Conservation (phyloP, 2,888 invertebrate genomes). For the Cremastobaeus sp. region DNA sequence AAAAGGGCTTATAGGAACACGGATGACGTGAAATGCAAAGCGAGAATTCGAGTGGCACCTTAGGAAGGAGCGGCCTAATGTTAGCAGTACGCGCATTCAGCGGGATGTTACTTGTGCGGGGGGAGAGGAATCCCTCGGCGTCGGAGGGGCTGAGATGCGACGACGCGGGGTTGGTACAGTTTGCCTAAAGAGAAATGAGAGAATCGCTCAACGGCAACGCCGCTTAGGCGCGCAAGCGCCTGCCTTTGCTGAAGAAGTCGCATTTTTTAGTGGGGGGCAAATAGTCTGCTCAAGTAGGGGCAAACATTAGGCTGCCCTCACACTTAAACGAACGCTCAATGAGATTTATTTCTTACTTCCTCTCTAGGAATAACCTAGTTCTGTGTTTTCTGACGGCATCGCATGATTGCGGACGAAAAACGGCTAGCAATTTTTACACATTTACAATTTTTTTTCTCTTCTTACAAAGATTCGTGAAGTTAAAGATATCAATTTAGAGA, state of each 20-base stretch:
- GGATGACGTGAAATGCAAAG: constrained; percentile 42
- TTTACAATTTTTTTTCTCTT: too few relatives aligned
- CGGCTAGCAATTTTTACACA: too few relatives aligned
- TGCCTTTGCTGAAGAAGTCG: constrained; percentile 37
- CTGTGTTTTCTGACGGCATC: too few relatives aligned
- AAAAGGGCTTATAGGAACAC: too few relatives aligned
- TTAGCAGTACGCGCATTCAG: constrained; percentile 41
- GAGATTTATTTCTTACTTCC: too few relatives aligned
- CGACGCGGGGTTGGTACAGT: constrained; percentile 58
- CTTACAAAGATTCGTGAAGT: too few relatives aligned
- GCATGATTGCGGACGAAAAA: too few relatives aligned
- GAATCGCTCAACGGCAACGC: constrained; percentile 53
- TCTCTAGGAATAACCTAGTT: too few relatives aligned
- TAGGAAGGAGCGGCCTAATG: constrained; percentile 41
- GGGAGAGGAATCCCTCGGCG: constrained; percentile 37
- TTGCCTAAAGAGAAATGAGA: constrained; percentile 58
- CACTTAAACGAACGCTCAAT: constrained; percentile 21
- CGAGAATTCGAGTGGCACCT: constrained; percentile 50
- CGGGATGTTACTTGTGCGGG: constrained; percentile 48
- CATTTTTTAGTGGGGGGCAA: constrained; percentile 48
- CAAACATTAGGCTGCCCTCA: constrained; percentile 36
- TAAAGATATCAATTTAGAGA: too few relatives aligned
- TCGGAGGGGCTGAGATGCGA: constrained; percentile 60
- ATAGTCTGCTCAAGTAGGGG: constrained; percentile 52
- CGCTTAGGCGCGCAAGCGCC: constrained; percentile 57